phyloP scores from a whole-genome alignment of 2,113 vertebrate genomes.

The Nannospalax galili region DNA sequence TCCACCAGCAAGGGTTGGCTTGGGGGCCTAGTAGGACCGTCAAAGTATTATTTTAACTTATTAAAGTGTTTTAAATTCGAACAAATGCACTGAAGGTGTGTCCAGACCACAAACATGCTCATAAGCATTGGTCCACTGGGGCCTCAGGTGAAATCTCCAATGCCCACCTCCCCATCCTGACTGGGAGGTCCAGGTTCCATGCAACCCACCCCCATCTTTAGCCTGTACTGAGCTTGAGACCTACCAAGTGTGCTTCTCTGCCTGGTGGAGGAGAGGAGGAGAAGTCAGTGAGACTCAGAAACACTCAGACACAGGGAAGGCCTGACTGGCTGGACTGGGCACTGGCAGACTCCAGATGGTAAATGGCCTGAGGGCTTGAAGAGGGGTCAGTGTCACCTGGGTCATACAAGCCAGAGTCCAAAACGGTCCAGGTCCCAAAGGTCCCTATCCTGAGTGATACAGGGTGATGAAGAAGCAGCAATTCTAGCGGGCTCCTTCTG shows the following conservation, averaged over 20 bases:
- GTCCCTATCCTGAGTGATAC: neutral
- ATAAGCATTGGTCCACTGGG: accelerated
- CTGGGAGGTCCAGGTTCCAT: too few relatives aligned
- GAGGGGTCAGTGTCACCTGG: neutral
- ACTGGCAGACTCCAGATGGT: neutral
- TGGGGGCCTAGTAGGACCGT: neutral
- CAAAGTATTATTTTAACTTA: neutral
- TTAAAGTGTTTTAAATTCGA: neutral
- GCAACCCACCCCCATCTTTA: too few relatives aligned
- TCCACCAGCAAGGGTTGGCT: neutral
- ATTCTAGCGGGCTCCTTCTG: accelerated
- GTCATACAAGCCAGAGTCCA: neutral
- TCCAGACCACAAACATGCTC: neutral
- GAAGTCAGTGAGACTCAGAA: neutral
- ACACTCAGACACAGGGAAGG: neutral
- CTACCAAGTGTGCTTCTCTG: neutral
- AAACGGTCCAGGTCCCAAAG: accelerated
- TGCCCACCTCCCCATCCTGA: too few relatives aligned
- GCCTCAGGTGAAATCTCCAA: too few relatives aligned
- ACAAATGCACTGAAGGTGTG: neutral
- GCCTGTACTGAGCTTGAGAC: neutral
- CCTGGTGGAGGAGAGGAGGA: neutral
- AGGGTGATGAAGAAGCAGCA: accelerated
- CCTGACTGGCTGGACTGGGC: accelerated
- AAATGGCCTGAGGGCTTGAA: neutral